phyloP scores from a whole-genome alignment of 2,888 invertebrate genomes.

The Andricus quercusramuli region DNA sequence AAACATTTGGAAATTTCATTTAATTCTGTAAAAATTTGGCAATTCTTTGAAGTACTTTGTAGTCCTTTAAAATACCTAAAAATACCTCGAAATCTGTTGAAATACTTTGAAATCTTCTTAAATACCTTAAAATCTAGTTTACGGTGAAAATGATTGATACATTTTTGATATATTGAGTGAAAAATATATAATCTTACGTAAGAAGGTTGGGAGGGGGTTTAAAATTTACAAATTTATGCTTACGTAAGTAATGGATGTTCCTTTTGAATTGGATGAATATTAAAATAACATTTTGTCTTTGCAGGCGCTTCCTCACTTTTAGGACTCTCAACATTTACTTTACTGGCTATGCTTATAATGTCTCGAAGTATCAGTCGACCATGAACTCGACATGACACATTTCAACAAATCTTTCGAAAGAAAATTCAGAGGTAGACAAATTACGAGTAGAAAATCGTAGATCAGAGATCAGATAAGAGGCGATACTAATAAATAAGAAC shows the following conservation, averaged over 20 bases:
- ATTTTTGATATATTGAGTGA: no score
- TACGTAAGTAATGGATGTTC: no score
- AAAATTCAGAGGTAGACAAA: background rate
- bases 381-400: background rate
- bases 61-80: no score
- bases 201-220: no score
- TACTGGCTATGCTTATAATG: constrained; percentile 11
- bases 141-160: no score
- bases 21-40: background rate
- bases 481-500: background rate
- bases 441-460: background rate
- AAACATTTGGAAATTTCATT: background rate
- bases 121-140: no score
- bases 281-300: background rate
- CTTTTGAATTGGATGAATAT: background rate
- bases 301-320: constrained; percentile 16
- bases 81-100: no score
- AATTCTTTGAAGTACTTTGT: no score
- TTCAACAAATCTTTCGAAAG: background rate
- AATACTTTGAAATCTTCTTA: no score
- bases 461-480: background rate
- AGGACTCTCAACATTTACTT: constrained; percentile 24
- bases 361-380: background rate
- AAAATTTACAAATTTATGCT: no score
- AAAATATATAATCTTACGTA: no score